Percentiles rank a stretch among this genome's conserved stretches.
These are phyloP conservation scores for Thripadectes ignobilis DNA, from an alignment of 2,797 vertebrate species.

Conservation along the genomic window DNA sequence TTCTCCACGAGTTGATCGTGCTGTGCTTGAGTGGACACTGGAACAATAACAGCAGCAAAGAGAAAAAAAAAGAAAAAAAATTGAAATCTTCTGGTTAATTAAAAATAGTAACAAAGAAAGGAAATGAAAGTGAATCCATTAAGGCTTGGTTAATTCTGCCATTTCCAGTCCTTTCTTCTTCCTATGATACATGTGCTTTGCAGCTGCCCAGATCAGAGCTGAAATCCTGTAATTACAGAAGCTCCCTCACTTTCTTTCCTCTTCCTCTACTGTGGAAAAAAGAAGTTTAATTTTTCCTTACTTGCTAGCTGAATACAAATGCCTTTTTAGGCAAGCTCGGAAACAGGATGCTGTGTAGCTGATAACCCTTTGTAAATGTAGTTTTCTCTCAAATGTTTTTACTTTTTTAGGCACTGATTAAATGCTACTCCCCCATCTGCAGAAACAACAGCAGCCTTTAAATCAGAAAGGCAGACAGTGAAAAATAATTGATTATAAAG, in stretches of 20 bases:
- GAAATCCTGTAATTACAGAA: constrained; percentile 20
- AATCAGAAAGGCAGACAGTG: not conserved
- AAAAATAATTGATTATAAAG: constrained; percentile 38
- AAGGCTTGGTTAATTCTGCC: not conserved
- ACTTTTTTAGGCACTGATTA: not conserved
- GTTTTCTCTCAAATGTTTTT: not conserved
- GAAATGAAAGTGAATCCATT: not conserved
- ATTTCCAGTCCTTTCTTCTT: constrained; percentile 27
- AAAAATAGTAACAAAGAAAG: constrained; percentile 9
- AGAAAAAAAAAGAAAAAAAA: not conserved
- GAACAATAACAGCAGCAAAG: not conserved
- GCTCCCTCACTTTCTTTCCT: not conserved
- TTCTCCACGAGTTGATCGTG: not conserved
- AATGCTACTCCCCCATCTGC: not conserved
- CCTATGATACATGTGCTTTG: not conserved
- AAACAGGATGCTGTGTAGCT: not conserved
- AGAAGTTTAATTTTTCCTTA: not conserved
- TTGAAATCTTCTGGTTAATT: not conserved
- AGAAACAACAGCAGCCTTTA: not conserved
- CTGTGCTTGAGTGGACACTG: not conserved
- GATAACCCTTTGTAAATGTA: not conserved
- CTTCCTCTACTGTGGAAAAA: not conserved
- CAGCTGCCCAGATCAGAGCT: constrained; percentile 15
- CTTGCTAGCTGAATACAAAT: not conserved
- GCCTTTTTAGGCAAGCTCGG: not conserved